Conservation (phyloP, 2,797 vertebrate genomes). For the Coregonus sp. region DNA sequence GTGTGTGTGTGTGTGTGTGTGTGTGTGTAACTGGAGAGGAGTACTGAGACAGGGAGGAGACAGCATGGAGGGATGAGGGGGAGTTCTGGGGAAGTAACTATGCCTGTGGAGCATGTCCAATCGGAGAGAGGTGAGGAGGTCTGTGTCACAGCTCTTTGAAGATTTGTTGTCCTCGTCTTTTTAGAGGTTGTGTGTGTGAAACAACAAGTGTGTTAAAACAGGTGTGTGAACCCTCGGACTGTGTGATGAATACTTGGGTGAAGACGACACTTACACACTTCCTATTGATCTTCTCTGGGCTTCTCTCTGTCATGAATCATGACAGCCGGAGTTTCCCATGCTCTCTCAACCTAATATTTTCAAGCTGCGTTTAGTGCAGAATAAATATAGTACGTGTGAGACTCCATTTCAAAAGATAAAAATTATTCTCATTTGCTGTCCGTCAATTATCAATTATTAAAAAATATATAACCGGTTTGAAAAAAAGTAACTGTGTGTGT, state of each 20-base stretch:
- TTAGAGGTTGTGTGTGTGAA: slow-evolving; percentile 12
- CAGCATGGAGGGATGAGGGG: slow-evolving; percentile 22
- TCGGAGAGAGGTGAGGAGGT: slow-evolving; percentile 36
- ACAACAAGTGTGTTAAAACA: slow-evolving; percentile 9
- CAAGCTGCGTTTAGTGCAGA: slow-evolving; percentile 61
- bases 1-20: slow-evolving; percentile 32
- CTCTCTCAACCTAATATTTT: slow-evolving; percentile 59
- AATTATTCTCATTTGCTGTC: neutral
- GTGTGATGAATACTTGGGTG: slow-evolving; percentile 22
- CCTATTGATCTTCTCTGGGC: slow-evolving; percentile 54
- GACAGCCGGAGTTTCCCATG: slow-evolving; percentile 53
- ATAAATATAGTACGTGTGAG: slow-evolving; percentile 38
- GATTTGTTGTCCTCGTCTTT: slow-evolving; percentile 22
- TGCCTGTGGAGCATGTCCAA: slow-evolving; percentile 38
- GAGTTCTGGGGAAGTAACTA: slow-evolving; percentile 23
- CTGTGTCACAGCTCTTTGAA: slow-evolving; percentile 42
- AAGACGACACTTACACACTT: slow-evolving; percentile 43
- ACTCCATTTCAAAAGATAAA: slow-evolving; percentile 18
- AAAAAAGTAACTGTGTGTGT: slow-evolving; percentile 2
- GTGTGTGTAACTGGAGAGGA: slow-evolving; percentile 30
- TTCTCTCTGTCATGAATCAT: slow-evolving; percentile 56
- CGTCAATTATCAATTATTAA: neutral
- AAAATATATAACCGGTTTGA: neutral
- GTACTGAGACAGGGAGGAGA: slow-evolving; percentile 1
- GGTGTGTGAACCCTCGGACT: slow-evolving; percentile 19